Evolutionary conservation across 2,113 vertebrate species (phyloP), one percentile per base, ranked within the genome.

Genomic region (Campylorhamphus procurvoides): DNA sequence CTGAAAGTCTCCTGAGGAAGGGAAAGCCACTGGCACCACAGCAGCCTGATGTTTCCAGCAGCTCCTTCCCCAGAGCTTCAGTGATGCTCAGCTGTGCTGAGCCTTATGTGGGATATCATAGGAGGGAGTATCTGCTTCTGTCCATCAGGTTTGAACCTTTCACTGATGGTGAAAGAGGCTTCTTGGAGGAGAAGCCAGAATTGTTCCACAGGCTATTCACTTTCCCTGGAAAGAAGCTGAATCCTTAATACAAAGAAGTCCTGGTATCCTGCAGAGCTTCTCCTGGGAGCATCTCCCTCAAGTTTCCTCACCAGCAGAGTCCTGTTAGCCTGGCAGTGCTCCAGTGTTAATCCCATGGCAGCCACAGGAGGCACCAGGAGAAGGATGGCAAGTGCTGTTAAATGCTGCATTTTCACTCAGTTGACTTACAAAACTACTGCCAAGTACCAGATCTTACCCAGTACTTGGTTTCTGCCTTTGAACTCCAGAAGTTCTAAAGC

Each of bases 81-180:
- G 63, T 1, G 39, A 46, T 18, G 78, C 55, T 52, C 14, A 52
- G 81, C 59, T 47, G 46, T 42, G 68, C 81, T 59, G 44, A 46
- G 23, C 35, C 49, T n/a, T 2, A 22, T n/a, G 58, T 7, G 4
- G 12, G 49, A 40, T 5, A 14, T 0, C 10, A 76, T 1, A 39
- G 35, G 53, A 68, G 7, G 44, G 39, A 80, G 2, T 3, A 56
- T 24, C 67, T 68, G 46, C 77, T 79, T 53, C 35, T n/a, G 1
- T 3, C 58, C 40, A 39, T 5, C 63, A 10, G 0, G 5, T 44
- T 13, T 53, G n/a, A 39, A 33, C 39, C 64, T 71, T 18, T 33
- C 39, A 39, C 67, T 69, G 72, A 53, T 13, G 37, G 18, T 55
- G 44, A 42, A 17, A 55, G 13, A 2, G 18, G 33, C 42, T 92